A percentile compares a stretch with the other conserved stretches of the same genome.
phyloP scores from a whole-genome alignment of 2,797 vertebrate genomes.

The Pterois miles region DNA sequence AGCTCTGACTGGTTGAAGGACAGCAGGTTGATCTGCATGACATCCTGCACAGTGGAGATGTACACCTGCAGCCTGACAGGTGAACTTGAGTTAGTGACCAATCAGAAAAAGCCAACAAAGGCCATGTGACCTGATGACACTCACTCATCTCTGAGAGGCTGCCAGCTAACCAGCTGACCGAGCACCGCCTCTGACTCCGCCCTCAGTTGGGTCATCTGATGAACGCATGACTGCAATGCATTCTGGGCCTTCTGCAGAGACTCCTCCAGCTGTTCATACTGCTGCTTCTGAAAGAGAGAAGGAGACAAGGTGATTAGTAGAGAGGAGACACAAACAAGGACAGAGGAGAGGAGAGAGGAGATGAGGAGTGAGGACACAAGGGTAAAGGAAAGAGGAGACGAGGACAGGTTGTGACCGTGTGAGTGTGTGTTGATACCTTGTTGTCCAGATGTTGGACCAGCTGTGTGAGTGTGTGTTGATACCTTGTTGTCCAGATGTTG shows the following conservation, averaged over 20 bases:
- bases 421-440: too few species aligned
- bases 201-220: conserved; percentile 61
- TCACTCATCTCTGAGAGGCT: conserved; percentile 72
- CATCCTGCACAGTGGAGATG: conserved; percentile 36
- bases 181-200: conserved; percentile 43
- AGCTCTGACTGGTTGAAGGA: conserved; percentile 72
- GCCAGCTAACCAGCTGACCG: conserved; percentile 49
- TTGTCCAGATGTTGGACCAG: too few species aligned
- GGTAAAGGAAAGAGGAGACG: not conserved
- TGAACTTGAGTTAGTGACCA: not conserved
- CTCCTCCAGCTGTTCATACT: conserved; percentile 53
- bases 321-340: too few species aligned
- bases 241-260: conserved; percentile 67
- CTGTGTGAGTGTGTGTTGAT: not conserved
- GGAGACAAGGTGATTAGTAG: not conserved
- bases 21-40: conserved; percentile 68
- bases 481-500: too few species aligned
- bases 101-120: accelerated
- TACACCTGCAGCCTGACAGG: conserved; percentile 68
- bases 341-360: not conserved
- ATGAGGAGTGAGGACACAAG: not conserved
- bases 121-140: conserved; percentile 32
- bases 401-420: not conserved
- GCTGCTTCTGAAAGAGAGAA: conserved; percentile 60
- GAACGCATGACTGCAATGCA: conserved; percentile 66